Base-by-base conservation (phyloP, 2,797 vertebrate genomes). In the Chiloscyllium punctatum region DNA sequence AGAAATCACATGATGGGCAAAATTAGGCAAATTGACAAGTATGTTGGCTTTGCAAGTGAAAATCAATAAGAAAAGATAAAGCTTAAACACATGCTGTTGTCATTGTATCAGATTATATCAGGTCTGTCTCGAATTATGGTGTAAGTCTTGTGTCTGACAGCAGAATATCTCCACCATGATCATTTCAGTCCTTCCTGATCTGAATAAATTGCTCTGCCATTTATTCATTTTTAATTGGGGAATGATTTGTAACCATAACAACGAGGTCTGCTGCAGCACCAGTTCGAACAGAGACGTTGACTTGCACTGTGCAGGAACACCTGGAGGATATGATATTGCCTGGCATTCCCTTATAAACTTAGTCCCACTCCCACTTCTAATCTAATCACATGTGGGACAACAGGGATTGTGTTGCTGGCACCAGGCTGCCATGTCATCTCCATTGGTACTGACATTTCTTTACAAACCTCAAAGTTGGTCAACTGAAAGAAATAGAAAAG, bases 221-320 rank as follows among this genome's bases (percentile, higher is more conserved):
- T 68, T 68, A 92, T 92, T 92, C 90, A 37, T 92, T 91, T 92
- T 66, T 92, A 92, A 92, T 92, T 68, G 90, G 90, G n/a, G 66
- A 68, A 37, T 68, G 66, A 92, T 68, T 92, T 92, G 62, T 92
- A 92, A 92, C 62, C n/a, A 42, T 92, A 92, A 92, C 90, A 92
- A 92, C 30, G 30, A 92, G 90, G 90, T 92, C 16, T 37, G 62
- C 62, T 92, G n/a, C 88, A 66, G 33, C 62, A 92, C 21, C 90
- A 62, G 33, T 37, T 68, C 90, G 23, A 92, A 68, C n/a, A 6
- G 18, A 66, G 0, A 7, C 33, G n/a, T 92, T 92, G 62, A 4
- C 87, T 68, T 37, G 33, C 90, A 42, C 15, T 62, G 13, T 66
- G 57, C 57, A 66, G 57, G 33, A 66, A 66, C 16, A 91, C 88